These are phyloP conservation scores for Brachionus koreanus DNA, from an alignment of 1,140 invertebrate species.

Conservation along the genomic window DNA sequence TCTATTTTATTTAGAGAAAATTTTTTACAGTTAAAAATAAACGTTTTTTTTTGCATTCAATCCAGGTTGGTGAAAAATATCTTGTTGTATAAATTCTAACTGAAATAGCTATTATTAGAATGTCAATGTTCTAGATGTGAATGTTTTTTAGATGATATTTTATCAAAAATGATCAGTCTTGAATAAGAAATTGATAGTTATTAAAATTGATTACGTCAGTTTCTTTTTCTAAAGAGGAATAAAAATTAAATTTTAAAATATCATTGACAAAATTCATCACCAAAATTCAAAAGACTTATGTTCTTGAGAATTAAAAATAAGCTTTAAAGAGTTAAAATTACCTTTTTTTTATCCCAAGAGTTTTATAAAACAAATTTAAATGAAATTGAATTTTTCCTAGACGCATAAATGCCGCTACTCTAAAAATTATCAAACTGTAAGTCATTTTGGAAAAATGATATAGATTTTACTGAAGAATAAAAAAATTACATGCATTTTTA, in stretches of 20 bases:
- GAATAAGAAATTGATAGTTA: no score
- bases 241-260: background rate
- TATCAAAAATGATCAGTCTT: no score
- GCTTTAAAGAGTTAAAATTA: background rate
- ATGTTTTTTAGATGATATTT: no score
- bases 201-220: background rate
- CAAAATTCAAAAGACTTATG: background rate
- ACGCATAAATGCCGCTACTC: no score
- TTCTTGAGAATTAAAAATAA: background rate
- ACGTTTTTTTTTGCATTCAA: background rate
- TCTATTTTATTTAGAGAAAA: background rate
- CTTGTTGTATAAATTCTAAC: no score
- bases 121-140: no score
- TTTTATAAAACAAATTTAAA: background rate
- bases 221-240: background rate
- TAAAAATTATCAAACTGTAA: no score
- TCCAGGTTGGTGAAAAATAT: no score
- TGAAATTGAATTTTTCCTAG: background rate
- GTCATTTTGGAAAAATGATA: no score
- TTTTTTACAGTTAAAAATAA: background rate
- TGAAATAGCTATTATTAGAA: no score
- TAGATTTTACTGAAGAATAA: no score
- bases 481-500: no score
- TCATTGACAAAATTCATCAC: background rate
- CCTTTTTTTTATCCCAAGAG: background rate